Conservation (phyloP, 2,797 vertebrate genomes). For the Epinephelus coioides region DNA sequence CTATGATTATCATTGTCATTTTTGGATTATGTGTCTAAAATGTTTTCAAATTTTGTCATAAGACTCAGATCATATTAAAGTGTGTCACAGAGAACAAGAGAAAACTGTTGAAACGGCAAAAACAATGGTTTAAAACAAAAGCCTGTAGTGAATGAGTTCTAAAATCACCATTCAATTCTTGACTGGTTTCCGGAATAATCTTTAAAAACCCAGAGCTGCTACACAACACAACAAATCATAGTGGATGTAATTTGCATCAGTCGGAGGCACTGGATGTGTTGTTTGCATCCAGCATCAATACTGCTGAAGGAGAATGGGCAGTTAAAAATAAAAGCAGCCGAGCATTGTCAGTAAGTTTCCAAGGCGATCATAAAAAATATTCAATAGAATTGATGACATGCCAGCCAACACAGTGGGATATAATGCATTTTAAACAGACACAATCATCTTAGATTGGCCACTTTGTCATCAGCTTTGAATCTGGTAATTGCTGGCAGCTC, state of each 20-base stretch:
- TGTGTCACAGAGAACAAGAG: constrained; percentile 4
- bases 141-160: constrained; percentile 38
- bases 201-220: constrained; percentile 42
- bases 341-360: constrained; percentile 70
- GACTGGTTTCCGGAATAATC: constrained; percentile 38
- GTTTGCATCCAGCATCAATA: constrained; percentile 60
- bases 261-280: constrained; percentile 37
- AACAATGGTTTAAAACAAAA: constrained; percentile 14
- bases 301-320: constrained; percentile 57
- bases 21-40: not conserved
- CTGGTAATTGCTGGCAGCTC: constrained; percentile 79
- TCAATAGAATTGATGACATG: constrained; percentile 81
- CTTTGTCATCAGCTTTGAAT: constrained; percentile 82
- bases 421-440: constrained; percentile 84
- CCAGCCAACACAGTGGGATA: constrained; percentile 75
- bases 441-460: constrained; percentile 83
- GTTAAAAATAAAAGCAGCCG: constrained; percentile 70
- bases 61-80: not conserved
- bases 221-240: constrained; percentile 47
- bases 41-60: constrained; percentile 8
- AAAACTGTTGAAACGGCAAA: constrained; percentile 10
- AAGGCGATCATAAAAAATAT: constrained; percentile 74
- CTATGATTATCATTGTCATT: not conserved
- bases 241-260: constrained; percentile 54
- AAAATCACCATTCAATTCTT: constrained; percentile 35